phyloP scores from a whole-genome alignment of 2,888 invertebrate species.

The Odontomyia ornata region DNA sequence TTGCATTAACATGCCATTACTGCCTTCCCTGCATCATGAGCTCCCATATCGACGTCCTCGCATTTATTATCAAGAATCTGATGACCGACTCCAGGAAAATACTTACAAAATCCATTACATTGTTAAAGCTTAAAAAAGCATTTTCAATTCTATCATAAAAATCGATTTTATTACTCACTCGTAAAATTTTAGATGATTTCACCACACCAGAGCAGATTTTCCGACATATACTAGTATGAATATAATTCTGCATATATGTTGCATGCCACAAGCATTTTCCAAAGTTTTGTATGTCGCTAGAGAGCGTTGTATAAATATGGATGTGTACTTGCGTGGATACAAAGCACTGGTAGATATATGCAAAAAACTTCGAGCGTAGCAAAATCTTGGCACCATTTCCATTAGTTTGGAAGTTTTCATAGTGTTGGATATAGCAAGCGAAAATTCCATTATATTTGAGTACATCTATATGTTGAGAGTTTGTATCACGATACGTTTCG shows the following conservation, averaged over 20 bases:
- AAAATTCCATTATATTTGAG: slow-evolving; percentile 1
- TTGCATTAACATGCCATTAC: too few relatives aligned
- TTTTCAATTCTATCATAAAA: slow-evolving; percentile 11
- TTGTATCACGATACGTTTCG: neutral
- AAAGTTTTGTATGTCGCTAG: neutral
- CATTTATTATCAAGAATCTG: too few relatives aligned
- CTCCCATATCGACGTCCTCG: too few relatives aligned
- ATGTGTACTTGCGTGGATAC: too few relatives aligned
- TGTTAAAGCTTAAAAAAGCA: neutral
- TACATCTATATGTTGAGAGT: neutral
- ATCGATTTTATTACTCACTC: slow-evolving; percentile 22
- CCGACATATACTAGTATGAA: neutral
- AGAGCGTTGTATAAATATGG: neutral
- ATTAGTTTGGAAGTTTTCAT: slow-evolving; percentile 16
- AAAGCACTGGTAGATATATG: neutral
- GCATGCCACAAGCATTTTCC: neutral
- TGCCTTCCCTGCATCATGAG: too few relatives aligned
- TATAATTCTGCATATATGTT: neutral
- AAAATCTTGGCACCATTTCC: slow-evolving; percentile 18
- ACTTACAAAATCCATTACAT: slow-evolving; percentile 20
- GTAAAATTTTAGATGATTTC: slow-evolving; percentile 22
- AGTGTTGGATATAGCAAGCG: slow-evolving; percentile 5
- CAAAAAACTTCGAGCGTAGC: neutral
- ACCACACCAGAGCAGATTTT: neutral
- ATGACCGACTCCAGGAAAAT: neutral